Evolutionary conservation across 2,888 invertebrate species (phyloP).

Genomic region (Clitarchus hookeri): DNA sequence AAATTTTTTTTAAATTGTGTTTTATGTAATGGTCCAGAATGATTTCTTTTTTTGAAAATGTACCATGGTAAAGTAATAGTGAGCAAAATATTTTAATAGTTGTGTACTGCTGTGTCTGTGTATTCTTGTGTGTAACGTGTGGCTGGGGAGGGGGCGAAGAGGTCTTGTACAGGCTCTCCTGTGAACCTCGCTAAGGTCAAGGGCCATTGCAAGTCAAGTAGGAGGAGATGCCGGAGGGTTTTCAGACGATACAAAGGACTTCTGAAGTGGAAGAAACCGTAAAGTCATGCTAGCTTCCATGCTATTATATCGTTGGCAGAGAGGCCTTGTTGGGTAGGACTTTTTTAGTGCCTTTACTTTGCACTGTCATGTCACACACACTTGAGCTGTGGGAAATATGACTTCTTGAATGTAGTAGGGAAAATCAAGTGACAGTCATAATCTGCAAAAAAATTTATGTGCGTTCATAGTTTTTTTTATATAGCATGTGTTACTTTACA

Average conservation of each 20-base stretch:
- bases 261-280: constrained; percentile 6
- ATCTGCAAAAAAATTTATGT: no score
- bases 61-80: no score
- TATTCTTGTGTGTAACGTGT: background rate
- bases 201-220: background rate
- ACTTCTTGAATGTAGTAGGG: no score
- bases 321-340: background rate
- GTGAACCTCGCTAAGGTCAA: background rate
- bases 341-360: background rate
- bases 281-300: background rate
- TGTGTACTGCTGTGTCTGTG: background rate
- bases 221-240: background rate
- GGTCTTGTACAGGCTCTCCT: background rate
- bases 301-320: background rate
- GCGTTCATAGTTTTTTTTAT: no score
- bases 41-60: no score
- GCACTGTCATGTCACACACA: no score
- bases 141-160: background rate
- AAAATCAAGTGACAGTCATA: no score
- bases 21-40: no score
- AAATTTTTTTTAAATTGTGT: no score
- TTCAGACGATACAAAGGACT: background rate
- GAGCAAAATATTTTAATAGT: background rate
- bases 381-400: no score
- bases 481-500: no score